Base-by-base conservation (phyloP, 2,113 vertebrate species). In the Brienomyrus brachyistius region DNA sequence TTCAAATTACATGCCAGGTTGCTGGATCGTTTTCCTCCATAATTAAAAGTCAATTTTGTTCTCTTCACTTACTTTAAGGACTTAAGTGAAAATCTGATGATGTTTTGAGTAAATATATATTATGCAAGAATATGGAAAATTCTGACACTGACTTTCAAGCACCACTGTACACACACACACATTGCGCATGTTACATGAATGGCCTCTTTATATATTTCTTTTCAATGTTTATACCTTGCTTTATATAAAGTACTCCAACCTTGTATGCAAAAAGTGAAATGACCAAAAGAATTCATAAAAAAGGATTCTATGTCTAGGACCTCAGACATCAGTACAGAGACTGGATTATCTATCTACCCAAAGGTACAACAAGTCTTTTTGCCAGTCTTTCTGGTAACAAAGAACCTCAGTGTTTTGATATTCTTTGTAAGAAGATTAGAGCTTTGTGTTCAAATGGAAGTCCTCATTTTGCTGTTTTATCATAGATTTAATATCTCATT, bases 361-460 rank as follows among this genome's bases (percentile, higher is more conserved):
- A 77, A 80, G 74, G 35, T 80, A 31, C n/a, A 9, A 23, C 6
- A 70, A 70, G 59, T 77, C 27, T 31, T 77, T 77, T 40, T 77
- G 70, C 8, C 4, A 47, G 40, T 47, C 45, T 45, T 84, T n/a
- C n/a, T 84, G 6, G 21, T 23, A 48, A 47, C 23, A 84, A 45
- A 47, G 40, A n/a, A 84, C 15, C 19, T n/a, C 50, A 89, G 31
- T 89, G 50, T 52, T 89, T 45, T 80, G 70, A 15, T 56, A 82
- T 52, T 89, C 74, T 45, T 45, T 40, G 70, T 43, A 48, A 31
- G 47, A 82, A 77, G 50, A 54, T 89, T 48, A 89, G 70, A 48
- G 27, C 4, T 51, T 13, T 88, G 48, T 89, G 27, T 89, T 89
- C 50, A 51, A 89, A 83, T 82, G 48, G 17, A 89, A 17, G 48